phyloP scores from a whole-genome alignment of 2,797 vertebrate genomes.

The Centroberyx gerrardi region DNA sequence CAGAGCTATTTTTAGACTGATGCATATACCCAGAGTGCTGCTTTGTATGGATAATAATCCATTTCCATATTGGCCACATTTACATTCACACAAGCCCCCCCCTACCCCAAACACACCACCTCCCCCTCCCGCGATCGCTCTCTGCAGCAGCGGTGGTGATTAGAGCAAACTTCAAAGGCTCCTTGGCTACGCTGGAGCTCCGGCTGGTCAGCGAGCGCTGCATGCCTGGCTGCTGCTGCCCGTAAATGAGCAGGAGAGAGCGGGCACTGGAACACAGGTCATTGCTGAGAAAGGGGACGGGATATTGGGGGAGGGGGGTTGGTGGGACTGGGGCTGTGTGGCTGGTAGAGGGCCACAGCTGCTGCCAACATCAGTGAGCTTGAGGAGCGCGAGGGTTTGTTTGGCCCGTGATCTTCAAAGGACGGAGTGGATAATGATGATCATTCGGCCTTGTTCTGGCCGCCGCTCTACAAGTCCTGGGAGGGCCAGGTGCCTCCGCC shows the following conservation, averaged over 20 bases:
- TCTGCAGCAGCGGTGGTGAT: conserved; percentile 64
- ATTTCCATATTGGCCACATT: conserved; percentile 72
- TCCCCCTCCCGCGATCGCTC: conserved; percentile 27
- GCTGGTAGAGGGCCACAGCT: conserved; percentile 37
- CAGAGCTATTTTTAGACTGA: conserved; percentile 61
- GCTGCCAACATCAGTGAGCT: conserved; percentile 23
- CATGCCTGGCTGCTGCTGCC: conserved; percentile 37
- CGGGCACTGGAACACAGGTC: conserved; percentile 11
- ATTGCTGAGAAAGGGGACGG: conserved; percentile 7
- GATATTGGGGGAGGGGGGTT: background rate
- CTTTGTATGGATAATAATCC: conserved; percentile 66
- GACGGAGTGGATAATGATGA: conserved; percentile 29
- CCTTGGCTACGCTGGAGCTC: conserved; percentile 38
- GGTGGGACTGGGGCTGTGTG: background rate
- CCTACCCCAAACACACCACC: background rate
- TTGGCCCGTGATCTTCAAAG: conserved; percentile 53
- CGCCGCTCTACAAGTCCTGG: background rate
- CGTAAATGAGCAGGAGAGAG: conserved; percentile 46
- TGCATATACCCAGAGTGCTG: conserved; percentile 39
- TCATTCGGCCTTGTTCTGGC: background rate
- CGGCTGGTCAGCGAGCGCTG: conserved; percentile 50
- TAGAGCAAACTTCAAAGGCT: conserved; percentile 76
- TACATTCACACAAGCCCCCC: conserved; percentile 65
- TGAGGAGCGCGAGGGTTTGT: conserved; percentile 18
- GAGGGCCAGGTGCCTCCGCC: conserved; percentile 8